phyloP scores from a whole-genome alignment of 2,888 invertebrate species.

The Formica aserva region DNA sequence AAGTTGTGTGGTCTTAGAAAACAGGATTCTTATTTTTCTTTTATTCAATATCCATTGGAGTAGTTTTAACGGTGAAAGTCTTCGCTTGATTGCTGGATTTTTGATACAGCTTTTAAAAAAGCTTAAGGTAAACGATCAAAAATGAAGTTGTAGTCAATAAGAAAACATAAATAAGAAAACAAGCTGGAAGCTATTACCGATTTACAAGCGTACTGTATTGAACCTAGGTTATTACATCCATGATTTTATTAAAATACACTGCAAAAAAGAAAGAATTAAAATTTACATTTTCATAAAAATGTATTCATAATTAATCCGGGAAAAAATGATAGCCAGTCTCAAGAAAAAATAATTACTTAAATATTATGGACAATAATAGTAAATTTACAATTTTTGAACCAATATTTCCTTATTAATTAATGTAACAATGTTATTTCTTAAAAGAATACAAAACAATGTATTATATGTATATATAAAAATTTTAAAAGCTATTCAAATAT shows the following conservation, averaged over 20 bases:
- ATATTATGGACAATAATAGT: not conserved
- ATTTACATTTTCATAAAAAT: not conserved
- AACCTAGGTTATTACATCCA: not conserved
- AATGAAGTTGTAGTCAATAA: not conserved
- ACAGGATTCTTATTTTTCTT: slow-evolving; percentile 8
- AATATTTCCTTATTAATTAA: not conserved
- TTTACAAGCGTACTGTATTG: not conserved
- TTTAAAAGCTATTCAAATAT: not conserved
- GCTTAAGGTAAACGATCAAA: not conserved
- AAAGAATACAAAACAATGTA: not conserved
- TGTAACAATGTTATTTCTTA: not conserved
- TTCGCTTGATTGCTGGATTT: not conserved
- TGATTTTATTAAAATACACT: slow-evolving; percentile 10
- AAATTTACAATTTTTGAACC: not conserved
- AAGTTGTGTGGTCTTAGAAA: not conserved
- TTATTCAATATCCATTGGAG: not conserved
- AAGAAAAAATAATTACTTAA: not conserved
- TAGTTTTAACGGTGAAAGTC: slow-evolving; percentile 14
- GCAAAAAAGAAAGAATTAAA: not conserved
- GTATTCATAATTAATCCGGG: not conserved
- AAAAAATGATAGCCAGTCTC: not conserved
- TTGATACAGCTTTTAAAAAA: not conserved
- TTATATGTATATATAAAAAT: not conserved
- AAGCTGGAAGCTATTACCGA: not conserved
- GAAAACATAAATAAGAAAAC: not conserved